Evolutionary conservation across 1,140 invertebrate genomes (phyloP).

Genomic region (Procambarus virginalis): DNA sequence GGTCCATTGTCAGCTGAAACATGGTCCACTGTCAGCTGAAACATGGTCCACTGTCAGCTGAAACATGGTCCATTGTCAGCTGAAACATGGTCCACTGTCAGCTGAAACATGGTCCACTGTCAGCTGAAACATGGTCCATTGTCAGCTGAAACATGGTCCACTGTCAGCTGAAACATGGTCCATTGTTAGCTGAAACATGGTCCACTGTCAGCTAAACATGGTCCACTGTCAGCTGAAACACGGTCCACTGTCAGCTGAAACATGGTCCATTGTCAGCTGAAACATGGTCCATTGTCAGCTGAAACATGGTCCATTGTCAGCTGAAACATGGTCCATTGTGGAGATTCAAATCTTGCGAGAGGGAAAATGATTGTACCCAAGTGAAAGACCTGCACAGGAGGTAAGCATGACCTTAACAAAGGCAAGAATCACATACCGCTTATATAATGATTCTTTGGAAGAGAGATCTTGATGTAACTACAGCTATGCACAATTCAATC

Average conservation of each 20-base stretch:
- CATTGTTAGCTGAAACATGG: conserved; percentile 8
- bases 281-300: conserved; percentile 11
- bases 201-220: conserved; percentile 12
- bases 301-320: conserved; percentile 15
- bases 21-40: conserved; percentile 15
- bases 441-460: conserved; percentile 59
- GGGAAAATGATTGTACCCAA: conserved; percentile 50
- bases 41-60: conserved; percentile 16
- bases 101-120: conserved; percentile 21
- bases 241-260: conserved; percentile 13
- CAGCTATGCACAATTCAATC: too few species aligned
- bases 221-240: conserved; percentile 14
- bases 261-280: conserved; percentile 7
- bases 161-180: conserved; percentile 16
- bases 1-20: conserved; percentile 14
- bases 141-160: conserved; percentile 13
- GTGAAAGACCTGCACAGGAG: conserved; percentile 55
- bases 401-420: conserved; percentile 47
- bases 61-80: conserved; percentile 9
- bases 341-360: conserved; percentile 29
- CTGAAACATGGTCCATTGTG: conserved; percentile 12
- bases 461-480: conserved; percentile 54
- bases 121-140: conserved; percentile 12
- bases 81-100: conserved; percentile 18
- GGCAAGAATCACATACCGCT: conserved; percentile 57